Base-by-base conservation (phyloP, 2,888 invertebrate genomes). In the Agrochola litura region DNA sequence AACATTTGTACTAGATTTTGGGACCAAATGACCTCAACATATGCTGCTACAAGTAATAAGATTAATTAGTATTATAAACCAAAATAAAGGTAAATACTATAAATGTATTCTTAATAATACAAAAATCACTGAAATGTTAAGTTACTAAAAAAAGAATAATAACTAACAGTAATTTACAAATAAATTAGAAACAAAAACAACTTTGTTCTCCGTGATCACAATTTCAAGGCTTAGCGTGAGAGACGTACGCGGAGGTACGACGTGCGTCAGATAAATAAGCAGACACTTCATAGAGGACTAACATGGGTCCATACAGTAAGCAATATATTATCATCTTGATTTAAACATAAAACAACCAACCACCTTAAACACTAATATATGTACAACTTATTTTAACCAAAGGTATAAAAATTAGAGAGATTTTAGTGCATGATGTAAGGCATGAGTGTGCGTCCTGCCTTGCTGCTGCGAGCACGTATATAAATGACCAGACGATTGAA, bases 141-240 rank as follows among this genome's bases (percentile, higher is more conserved):
- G 84, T 88, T 86, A 90, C 87, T 86, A 92, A 87, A 89, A 91
- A 91, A 90, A 88, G 83, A 92, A 89, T 91, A 92, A 93, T 95
- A 93, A 92, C 92, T 95, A 96, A 95, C 93, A 94, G 92, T 95
- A 95, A 90, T 92, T 92, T 95, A 96, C 95, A 96, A 96, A 96
- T 96, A 96, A 96, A 96, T 96, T 95, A 96, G 95, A 96, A 96
- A 96, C 96, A 95, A 96, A 96, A 96, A 96, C 96, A 96, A 95
- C 93, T 95, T 96, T 96, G 96, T 95, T 96, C 96, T 94, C 94
- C 89, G 90, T 91, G 92, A 95, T 96, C 95, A 96, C 95, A 94
- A 92, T 90, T 91, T 88, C 88, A 91, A 92, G 92, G 93, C 93
- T 88, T 82, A 89, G 91, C 90, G 85, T 89, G 87, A 89, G 86